Conservation (phyloP, 2,888 invertebrate species). For the Gandaritis pyraliata region DNA sequence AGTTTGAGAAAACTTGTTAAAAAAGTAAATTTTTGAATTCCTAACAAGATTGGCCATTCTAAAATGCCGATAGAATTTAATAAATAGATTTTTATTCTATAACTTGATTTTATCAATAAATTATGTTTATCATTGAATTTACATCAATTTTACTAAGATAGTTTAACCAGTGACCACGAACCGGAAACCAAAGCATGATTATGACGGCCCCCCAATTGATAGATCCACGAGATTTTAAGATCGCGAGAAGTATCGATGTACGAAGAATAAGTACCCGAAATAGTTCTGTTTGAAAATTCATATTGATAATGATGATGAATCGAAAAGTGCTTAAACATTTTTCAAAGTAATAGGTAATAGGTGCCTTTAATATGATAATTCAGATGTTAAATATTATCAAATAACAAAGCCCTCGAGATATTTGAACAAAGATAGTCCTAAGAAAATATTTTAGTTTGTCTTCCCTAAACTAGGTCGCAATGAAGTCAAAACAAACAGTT, state of each 20-base stretch:
- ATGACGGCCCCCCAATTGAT: too few relatives aligned
- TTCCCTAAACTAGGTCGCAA: constrained; percentile 16
- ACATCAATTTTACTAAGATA: too few relatives aligned
- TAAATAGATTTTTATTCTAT: not conserved
- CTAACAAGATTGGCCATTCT: not conserved
- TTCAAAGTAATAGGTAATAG: not conserved
- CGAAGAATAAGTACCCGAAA: too few relatives aligned
- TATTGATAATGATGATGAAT: too few relatives aligned
- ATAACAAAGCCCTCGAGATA: not conserved
- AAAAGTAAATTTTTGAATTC: not conserved
- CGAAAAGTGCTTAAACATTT: too few relatives aligned
- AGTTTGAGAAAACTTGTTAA: not conserved
- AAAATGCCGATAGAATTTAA: too few relatives aligned
- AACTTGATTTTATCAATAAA: not conserved
- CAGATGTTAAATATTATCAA: not conserved
- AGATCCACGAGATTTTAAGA: too few relatives aligned
- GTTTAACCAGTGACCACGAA: too few relatives aligned
- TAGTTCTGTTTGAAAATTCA: too few relatives aligned
- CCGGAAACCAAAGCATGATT: too few relatives aligned
- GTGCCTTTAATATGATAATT: not conserved
- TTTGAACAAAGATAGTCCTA: not conserved
- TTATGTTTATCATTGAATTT: not conserved
- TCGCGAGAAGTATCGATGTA: too few relatives aligned
- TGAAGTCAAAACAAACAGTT: constrained; percentile 30
- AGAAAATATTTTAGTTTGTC: not conserved